Conservation (phyloP, 2,113 vertebrate genomes). For the Pogonocichla stellata region DNA sequence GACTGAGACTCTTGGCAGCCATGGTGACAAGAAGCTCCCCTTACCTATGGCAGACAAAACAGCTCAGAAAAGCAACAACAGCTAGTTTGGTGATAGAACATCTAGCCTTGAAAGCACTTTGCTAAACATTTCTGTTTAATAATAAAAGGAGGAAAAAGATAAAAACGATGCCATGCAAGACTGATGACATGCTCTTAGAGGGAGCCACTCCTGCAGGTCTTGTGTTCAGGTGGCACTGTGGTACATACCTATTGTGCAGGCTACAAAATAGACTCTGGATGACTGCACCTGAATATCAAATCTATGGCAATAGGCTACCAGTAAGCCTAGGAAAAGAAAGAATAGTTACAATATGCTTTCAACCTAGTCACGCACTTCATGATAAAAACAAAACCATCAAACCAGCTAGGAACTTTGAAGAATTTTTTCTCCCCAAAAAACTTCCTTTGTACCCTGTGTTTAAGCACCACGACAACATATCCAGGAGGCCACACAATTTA, state of each 20-base stretch:
- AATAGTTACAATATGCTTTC: background rate
- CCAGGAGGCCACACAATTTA: background rate
- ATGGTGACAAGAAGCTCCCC: background rate
- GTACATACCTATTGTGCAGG: conserved; percentile 89
- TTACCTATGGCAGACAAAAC: background rate
- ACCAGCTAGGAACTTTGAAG: background rate
- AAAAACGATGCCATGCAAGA: background rate
- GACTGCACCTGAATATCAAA: conserved; percentile 94
- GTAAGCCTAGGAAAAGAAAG: conserved; percentile 78
- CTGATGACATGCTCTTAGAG: background rate
- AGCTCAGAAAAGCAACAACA: background rate
- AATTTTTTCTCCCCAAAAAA: too few relatives aligned
- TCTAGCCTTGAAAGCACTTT: background rate
- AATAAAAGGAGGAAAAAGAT: background rate
- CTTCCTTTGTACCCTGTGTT: background rate
- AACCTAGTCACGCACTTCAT: background rate
- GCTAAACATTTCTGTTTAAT: background rate
- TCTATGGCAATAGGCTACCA: conserved; percentile 94
- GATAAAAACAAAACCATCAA: background rate
- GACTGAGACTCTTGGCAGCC: background rate
- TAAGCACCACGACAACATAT: background rate
- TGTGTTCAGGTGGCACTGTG: background rate
- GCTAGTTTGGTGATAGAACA: background rate
- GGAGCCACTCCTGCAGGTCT: too few relatives aligned
- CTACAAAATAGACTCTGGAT: conserved; percentile 90